These are phyloP conservation scores for Chiloscyllium punctatum DNA, from an alignment of 2,797 vertebrate species.

Conservation along the genomic window DNA sequence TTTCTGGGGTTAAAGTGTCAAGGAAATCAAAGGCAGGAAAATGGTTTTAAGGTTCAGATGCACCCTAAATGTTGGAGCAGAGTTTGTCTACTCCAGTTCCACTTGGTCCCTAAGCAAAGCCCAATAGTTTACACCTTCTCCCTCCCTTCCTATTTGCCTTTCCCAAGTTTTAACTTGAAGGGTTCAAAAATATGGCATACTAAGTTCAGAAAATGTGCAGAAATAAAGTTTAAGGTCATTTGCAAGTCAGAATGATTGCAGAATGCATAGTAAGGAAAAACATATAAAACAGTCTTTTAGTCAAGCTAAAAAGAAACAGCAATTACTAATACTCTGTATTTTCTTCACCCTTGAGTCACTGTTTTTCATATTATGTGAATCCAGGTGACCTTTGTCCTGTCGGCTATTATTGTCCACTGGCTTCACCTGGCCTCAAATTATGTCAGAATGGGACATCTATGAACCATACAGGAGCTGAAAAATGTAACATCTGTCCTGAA, in stretches of 20 bases:
- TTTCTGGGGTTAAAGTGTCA: background rate
- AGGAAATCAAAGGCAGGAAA: background rate
- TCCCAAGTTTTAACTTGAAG: background rate
- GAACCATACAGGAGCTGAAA: background rate
- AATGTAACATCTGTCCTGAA: background rate
- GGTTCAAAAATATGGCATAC: background rate
- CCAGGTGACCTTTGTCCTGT: conserved; percentile 26
- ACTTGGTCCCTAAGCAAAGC: background rate
- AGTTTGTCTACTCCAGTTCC: background rate
- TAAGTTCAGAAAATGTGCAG: background rate
- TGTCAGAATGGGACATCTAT: background rate
- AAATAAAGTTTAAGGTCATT: background rate
- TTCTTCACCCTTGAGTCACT: background rate
- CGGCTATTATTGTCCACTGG: conserved; percentile 4
- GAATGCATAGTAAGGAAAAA: background rate
- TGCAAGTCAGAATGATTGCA: background rate
- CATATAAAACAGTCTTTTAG: background rate
- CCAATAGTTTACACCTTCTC: background rate
- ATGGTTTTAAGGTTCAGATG: background rate
- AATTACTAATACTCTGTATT: background rate
- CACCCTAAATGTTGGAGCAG: background rate
- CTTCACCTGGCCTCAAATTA: background rate
- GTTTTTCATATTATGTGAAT: background rate
- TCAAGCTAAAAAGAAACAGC: background rate
- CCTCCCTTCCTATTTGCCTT: background rate